Percentiles rank a stretch among this genome's conserved stretches.
Conservation (phyloP, 2,113 vertebrate species). For the Arvicanthis niloticus region DNA sequence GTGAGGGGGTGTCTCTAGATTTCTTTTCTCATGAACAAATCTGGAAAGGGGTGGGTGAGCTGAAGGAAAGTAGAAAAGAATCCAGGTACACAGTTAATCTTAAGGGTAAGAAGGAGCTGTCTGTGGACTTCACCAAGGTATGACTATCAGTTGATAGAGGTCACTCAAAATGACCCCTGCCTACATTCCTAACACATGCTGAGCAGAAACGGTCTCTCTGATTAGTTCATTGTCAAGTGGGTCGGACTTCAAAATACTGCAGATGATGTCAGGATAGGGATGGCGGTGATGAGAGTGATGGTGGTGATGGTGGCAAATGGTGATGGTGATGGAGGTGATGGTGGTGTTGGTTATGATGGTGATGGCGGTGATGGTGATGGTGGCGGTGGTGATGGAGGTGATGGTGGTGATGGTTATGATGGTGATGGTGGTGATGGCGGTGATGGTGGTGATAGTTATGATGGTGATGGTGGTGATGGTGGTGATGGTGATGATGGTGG, state of each 20-base stretch:
- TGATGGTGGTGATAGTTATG: neutral
- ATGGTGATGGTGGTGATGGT: neutral
- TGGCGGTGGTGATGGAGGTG: neutral
- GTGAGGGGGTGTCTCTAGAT: neutral
- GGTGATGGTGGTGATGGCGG: fast-evolving
- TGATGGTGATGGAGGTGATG: neutral
- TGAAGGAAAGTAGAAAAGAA: neutral
- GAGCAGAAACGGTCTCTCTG: neutral
- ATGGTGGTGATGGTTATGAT: neutral
- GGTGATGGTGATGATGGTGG: neutral
- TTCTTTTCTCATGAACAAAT: neutral
- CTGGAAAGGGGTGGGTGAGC: neutral
- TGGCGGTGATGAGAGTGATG: neutral
- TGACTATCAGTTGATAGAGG: neutral
- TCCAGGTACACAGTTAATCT: neutral
- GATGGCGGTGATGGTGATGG: neutral
- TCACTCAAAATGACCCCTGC: neutral
- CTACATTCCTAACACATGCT: neutral
- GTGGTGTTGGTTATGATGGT: too few species aligned
- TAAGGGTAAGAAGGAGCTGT: neutral
- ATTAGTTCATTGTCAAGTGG: neutral
- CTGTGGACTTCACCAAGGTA: neutral
- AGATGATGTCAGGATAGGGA: neutral
- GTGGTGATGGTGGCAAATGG: neutral
- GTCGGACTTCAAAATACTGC: neutral